phyloP scores from a whole-genome alignment of 92 coral and sea anemone genomes.

The Muricea muricata region DNA sequence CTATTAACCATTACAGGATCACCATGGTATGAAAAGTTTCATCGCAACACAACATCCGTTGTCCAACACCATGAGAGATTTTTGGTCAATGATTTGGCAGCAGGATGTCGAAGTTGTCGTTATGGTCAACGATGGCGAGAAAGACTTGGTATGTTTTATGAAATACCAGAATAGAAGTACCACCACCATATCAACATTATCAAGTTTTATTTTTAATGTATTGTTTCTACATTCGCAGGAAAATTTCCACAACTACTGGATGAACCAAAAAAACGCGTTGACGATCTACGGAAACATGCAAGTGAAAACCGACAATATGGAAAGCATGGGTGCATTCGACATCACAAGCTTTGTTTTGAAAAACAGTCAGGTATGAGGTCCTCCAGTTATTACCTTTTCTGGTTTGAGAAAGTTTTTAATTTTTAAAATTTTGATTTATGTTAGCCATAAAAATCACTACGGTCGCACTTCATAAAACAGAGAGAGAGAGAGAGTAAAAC shows the following conservation, averaged over 20 bases:
- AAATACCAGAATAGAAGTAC: too few species aligned
- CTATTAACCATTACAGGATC: conserved; percentile 67
- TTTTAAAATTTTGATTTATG: too few species aligned
- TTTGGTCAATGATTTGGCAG: conserved; percentile 98
- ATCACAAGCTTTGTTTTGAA: conserved; percentile 21
- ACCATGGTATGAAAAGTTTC: conserved; percentile 83
- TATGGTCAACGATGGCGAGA: conserved; percentile 88
- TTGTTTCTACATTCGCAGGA: conserved; percentile 9
- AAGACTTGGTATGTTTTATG: conserved; percentile 77
- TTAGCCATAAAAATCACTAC: too few species aligned
- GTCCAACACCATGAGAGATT: conserved; percentile 81
- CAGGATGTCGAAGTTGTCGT: conserved; percentile 70
- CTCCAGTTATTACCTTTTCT: too few species aligned
- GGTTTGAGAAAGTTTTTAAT: too few species aligned
- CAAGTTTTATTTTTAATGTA: too few species aligned
- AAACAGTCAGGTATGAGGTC: conserved; percentile 46
- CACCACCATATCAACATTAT: too few species aligned
- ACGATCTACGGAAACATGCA: conserved; percentile 46
- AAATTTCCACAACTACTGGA: conserved; percentile 42
- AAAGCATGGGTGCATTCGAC: background rate
- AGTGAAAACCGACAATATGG: conserved; percentile 13
- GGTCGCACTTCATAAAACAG: too few species aligned
- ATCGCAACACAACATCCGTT: conserved; percentile 98
- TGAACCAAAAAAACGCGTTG: conserved; percentile 32
- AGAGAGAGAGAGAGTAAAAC: too few species aligned